These are phyloP conservation scores for Stenotaenia linearis DNA, from an alignment of 2,888 invertebrate genomes.

Conservation along the genomic window DNA sequence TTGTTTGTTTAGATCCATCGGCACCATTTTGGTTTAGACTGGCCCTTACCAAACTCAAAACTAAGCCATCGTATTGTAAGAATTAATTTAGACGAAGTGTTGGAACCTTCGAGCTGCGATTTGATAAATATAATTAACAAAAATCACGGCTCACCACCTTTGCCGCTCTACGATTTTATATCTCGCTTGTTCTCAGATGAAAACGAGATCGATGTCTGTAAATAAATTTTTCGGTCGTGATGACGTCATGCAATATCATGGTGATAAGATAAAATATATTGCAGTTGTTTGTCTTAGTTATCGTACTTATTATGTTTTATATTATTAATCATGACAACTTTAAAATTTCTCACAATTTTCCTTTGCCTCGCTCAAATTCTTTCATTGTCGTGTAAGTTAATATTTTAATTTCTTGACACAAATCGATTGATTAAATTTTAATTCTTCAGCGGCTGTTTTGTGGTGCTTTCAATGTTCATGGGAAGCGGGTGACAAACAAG, in stretches of 20 bases:
- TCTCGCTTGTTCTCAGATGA: not conserved
- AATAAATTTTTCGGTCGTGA: not conserved
- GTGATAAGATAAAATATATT: not conserved
- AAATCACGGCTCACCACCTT: not conserved
- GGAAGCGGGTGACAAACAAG: not conserved
- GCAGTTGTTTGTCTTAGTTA: not conserved
- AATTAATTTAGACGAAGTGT: not conserved
- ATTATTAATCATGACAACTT: not conserved
- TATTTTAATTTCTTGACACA: not conserved
- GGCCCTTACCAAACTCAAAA: not conserved
- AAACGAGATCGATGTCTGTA: not conserved
- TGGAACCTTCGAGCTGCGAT: not conserved
- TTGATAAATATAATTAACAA: not conserved
- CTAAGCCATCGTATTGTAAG: not conserved
- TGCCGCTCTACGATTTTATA: not conserved
- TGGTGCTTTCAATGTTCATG: constrained; percentile 28
- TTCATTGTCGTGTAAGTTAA: not conserved
- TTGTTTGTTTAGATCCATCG: constrained; percentile 10
- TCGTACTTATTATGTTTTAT: not conserved
- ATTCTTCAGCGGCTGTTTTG: not conserved
- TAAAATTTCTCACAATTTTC: not conserved
- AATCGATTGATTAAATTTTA: not conserved
- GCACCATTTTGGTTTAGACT: constrained; percentile 13
- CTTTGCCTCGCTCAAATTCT: not conserved
- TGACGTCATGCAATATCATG: not conserved